These are phyloP conservation scores for Laupala kohalensis DNA, from an alignment of 1,140 invertebrate species.

Conservation along the genomic window DNA sequence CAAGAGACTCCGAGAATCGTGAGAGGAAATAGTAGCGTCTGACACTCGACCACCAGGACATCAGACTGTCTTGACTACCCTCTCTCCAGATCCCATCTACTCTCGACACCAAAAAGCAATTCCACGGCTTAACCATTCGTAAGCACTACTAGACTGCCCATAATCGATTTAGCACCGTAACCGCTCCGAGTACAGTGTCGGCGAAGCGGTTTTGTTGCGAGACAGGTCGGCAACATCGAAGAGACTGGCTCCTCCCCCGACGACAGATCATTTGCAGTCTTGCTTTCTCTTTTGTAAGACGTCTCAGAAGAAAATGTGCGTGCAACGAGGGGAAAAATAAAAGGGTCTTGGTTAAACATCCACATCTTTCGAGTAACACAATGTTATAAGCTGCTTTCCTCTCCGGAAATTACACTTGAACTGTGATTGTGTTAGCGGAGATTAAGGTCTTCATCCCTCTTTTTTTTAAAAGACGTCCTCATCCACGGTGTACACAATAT, in stretches of 20 bases:
- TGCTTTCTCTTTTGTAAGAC: background rate
- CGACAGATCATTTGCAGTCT: background rate
- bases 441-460: background rate
- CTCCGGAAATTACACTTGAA: background rate
- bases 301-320: background rate
- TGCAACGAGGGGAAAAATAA: too few species aligned
- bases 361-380: background rate
- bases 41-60: too few species aligned
- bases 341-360: background rate
- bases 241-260: background rate
- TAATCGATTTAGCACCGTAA: background rate
- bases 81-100: background rate
- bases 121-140: background rate
- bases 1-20: too few species aligned
- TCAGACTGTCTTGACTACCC: too few species aligned
- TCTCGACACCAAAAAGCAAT: background rate
- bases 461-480: background rate
- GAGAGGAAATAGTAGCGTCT: too few species aligned
- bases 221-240: background rate
- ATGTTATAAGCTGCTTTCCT: background rate
- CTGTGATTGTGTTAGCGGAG: background rate
- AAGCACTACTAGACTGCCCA: background rate
- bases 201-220: background rate
- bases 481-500: background rate
- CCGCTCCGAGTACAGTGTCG: background rate